Conservation (phyloP, 2,797 vertebrate genomes). For the Takifugu rubripes region DNA sequence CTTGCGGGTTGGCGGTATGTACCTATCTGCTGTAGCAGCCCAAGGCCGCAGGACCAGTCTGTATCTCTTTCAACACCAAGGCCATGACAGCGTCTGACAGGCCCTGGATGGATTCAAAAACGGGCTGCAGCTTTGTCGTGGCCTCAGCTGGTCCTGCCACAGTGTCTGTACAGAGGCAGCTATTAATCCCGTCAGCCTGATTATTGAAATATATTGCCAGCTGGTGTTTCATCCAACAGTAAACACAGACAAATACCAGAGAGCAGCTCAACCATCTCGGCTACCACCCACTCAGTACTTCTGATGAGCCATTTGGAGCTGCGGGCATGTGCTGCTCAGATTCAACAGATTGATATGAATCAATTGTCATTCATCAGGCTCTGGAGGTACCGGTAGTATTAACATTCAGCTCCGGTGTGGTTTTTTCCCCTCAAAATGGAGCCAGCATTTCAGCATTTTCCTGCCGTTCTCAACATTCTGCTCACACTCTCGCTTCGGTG, state of each 20-base stretch:
- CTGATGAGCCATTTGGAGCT: constrained; percentile 51
- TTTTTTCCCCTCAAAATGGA: constrained; percentile 41
- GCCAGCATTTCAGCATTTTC: constrained; percentile 43
- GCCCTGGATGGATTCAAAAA: constrained; percentile 59
- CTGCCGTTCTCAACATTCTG: constrained; percentile 53
- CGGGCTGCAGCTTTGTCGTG: constrained; percentile 36
- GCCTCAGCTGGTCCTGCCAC: constrained; percentile 61
- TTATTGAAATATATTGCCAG: constrained; percentile 68
- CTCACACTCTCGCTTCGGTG: constrained; percentile 48
- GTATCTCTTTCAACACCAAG: constrained; percentile 74
- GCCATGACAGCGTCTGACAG: constrained; percentile 50
- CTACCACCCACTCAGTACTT: constrained; percentile 62
- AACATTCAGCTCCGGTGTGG: constrained; percentile 47
- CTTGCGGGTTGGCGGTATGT: constrained; percentile 33
- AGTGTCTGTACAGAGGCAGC: constrained; percentile 39
- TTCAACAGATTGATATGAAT: constrained; percentile 68
- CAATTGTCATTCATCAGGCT: constrained; percentile 55
- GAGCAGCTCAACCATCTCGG: constrained; percentile 49
- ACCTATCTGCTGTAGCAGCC: constrained; percentile 45
- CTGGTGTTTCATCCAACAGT: constrained; percentile 69
- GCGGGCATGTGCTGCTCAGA: constrained; percentile 58
- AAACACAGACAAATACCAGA: constrained; percentile 70
- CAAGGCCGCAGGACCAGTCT: constrained; percentile 41
- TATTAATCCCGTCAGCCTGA: constrained; percentile 66
- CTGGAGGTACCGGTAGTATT: constrained; percentile 40